These are phyloP conservation scores for Spilogale gracilis DNA, from an alignment of 2,113 vertebrate genomes.

Conservation along the genomic window DNA sequence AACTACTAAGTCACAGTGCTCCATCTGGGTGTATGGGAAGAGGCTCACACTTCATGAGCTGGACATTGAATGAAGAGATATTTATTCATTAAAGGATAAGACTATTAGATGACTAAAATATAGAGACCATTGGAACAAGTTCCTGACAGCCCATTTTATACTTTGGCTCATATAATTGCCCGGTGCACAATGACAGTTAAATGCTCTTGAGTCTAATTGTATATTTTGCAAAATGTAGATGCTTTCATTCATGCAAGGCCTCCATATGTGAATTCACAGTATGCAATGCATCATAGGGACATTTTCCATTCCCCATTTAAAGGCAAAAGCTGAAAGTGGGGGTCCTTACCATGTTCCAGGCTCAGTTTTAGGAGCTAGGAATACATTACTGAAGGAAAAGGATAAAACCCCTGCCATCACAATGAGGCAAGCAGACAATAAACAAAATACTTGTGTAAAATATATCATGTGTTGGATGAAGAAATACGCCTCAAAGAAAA, in stretches of 20 bases:
- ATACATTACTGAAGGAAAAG: background rate
- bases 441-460: background rate
- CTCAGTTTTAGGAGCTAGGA: background rate
- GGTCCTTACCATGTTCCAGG: background rate
- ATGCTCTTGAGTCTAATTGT: background rate
- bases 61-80: background rate
- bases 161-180: background rate
- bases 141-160: background rate
- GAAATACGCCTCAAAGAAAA: background rate
- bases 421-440: background rate
- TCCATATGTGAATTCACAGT: background rate
- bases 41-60: background rate
- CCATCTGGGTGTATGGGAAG: background rate
- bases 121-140: background rate
- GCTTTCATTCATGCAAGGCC: background rate
- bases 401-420: background rate
- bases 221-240: background rate
- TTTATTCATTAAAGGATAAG: conserved; percentile 5
- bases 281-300: background rate
- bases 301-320: background rate
- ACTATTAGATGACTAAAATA: conserved; percentile 2
- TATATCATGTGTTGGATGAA: background rate
- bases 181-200: background rate
- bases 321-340: background rate
- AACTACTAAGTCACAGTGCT: too few species aligned